phyloP scores from a whole-genome alignment of 2,888 invertebrate species.

The Drosophila meridionalis region DNA sequence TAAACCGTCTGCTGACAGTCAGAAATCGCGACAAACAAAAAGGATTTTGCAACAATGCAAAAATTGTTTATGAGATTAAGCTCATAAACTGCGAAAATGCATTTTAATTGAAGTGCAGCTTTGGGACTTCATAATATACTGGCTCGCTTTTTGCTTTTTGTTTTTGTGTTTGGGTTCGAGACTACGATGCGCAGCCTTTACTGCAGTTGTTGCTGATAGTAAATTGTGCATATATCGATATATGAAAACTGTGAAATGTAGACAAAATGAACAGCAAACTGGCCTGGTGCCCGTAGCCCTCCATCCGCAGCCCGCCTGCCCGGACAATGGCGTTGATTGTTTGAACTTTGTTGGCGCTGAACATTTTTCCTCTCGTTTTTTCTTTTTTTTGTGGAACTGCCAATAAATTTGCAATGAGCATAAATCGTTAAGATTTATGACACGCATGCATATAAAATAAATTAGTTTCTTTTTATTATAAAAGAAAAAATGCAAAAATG shows the following conservation, averaged over 20 bases:
- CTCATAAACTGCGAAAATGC: conserved; percentile 83
- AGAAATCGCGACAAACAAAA: conserved; percentile 47
- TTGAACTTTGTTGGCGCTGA: conserved; percentile 72
- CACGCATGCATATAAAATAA: conserved; percentile 61
- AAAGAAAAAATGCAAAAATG: conserved; percentile 12
- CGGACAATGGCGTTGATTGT: conserved; percentile 77
- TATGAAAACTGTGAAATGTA: conserved; percentile 58
- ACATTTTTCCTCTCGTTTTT: conserved; percentile 40
- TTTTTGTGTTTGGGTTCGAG: conserved; percentile 16
- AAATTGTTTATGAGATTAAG: conserved; percentile 81
- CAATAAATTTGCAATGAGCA: conserved; percentile 78
- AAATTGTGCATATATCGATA: conserved; percentile 72
- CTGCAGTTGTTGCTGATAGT: conserved; percentile 60
- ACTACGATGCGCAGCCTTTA: conserved; percentile 10
- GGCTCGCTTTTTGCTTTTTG: conserved; percentile 29
- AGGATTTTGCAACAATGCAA: conserved; percentile 59
- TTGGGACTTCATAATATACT: conserved; percentile 80
- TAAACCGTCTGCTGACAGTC: conserved; percentile 60
- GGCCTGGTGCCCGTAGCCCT: conserved; percentile 8
- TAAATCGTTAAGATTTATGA: conserved; percentile 70
- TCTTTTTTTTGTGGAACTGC: conserved; percentile 31
- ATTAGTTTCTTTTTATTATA: conserved; percentile 48
- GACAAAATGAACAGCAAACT: conserved; percentile 60
- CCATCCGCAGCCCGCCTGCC: background rate
- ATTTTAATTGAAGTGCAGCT: conserved; percentile 85